Evolutionary conservation across 2,113 vertebrate genomes (phyloP), one percentile per base, ranked within the genome.

Genomic region (Columba livia): DNA sequence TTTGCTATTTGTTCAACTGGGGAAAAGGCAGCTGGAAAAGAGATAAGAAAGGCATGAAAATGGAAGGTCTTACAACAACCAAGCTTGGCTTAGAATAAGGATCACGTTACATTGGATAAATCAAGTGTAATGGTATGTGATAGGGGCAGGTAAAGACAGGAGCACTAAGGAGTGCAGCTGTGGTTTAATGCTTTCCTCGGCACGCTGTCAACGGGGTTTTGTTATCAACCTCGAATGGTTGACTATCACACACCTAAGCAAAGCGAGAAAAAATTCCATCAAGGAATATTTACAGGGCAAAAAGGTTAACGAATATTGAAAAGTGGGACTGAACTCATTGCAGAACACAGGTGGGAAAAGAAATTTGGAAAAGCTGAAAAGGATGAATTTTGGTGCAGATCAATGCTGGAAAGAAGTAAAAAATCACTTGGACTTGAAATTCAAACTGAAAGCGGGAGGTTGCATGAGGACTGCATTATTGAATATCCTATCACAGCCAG

Each of bases 141-240:
- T 31, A 77, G 54, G 91, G 78, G 84, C 91, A 96, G 95, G 93
- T 91, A 95, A 72, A 97, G 91, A 48, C 84, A 87, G 91, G 65
- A 91, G 65, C 70, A 54, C 66, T 31, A 53, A 65, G 73, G 85
- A 92, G 40, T 57, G 42, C 80, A 93, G 94, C 86, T 88, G 86
- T 36, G 82, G 56, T 88, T 90, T 86, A 80, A 88, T 60, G 86
- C 58, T 88, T 31, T 87, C 78, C 77, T 79, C 7, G 0, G 38
- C 79, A 79, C 1, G 6, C 82, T 58, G 82, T 86, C 94, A 84
- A 84, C 19, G 0, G 48, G 53, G 79, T 24, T 90, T 72, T 12
- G 10, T 93, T 94, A 96, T 88, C 94, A 96, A 85, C 71, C 74
- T 80, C 4, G 4, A 56, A 62, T 93, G 19, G 0, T 70, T 72